phyloP scores from a whole-genome alignment of 2,797 vertebrate species.

The Cossypha caffra region DNA sequence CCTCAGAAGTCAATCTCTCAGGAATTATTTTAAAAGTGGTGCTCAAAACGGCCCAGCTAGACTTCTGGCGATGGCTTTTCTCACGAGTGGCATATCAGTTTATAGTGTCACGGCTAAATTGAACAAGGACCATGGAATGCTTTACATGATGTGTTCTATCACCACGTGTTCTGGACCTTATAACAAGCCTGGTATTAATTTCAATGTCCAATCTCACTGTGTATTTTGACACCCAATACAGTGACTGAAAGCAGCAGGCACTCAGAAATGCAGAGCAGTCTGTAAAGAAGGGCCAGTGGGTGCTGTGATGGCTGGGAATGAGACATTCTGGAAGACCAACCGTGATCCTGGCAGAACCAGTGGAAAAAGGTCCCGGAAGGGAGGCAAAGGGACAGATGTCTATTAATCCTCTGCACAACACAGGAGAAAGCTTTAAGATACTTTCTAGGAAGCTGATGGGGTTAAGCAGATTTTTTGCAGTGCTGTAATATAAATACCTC shows the following conservation, averaged over 20 bases:
- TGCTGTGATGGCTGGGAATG: neutral
- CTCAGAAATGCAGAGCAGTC: slow-evolving; percentile 48
- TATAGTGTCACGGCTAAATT: neutral
- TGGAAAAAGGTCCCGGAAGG: neutral
- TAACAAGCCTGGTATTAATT: slow-evolving; percentile 12
- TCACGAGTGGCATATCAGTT: fast-evolving
- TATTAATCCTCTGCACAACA: neutral
- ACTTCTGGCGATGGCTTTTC: neutral
- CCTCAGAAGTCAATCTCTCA: neutral
- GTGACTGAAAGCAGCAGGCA: slow-evolving; percentile 67
- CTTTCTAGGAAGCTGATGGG: neutral
- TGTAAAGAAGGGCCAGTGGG: neutral
- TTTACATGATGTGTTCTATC: neutral
- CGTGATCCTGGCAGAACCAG: fast-evolving
- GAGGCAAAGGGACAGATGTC: neutral
- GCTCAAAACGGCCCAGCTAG: neutral
- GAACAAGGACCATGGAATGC: neutral
- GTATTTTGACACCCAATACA: neutral
- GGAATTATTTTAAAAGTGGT: neutral
- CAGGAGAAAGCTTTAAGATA: neutral
- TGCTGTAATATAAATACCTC: neutral
- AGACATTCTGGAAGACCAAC: neutral
- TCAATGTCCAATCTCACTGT: neutral
- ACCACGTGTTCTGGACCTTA: slow-evolving; percentile 3
- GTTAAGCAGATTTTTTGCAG: neutral